Evolutionary conservation across 2,797 vertebrate genomes (phyloP), one percentile per base, ranked within the genome.

Genomic region (Premnoplex brunnescens): DNA sequence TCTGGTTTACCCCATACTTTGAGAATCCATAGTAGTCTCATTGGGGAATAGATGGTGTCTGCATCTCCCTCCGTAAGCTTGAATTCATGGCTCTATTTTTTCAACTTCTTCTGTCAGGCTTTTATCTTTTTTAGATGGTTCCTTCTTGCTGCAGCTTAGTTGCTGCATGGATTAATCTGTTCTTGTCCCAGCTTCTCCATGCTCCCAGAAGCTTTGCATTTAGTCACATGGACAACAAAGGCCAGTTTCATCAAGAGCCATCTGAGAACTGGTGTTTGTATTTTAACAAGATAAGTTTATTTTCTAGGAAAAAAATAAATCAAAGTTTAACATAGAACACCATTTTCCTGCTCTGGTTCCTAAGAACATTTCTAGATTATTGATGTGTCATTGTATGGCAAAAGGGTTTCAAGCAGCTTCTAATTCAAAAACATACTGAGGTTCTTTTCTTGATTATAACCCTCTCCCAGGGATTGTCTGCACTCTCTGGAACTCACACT

Each of bases 351-450:
- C 24, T 89, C 54, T 67, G 28, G 43, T 79, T 95, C 24, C 44
- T 68, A 41, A 85, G 36, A 63, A 18, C 3, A 10, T 7, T 78
- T 72, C 49, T 27, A 52, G 28, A 21, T 3, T 71, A 24, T n/a
- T 43, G n/a, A 43, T 34, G 7, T 14, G 5, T 8, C 0, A 0
- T 41, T 62, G 7, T 54, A 26, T 76, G 36, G 10, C 9, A 77
- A 71, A 87, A 34, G 43, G 21, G 1, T 26, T 81, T 88, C 27
- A 48, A 71, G 24, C 14, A 85, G 19, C 48, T 71, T 81, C 48
- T 81, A 22, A 19, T 54, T 81, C 26, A 43, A 60, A 91, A 63
- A 9, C 6, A 28, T 43, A 19, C 18, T 32, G 37, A 67, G 14
- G 9, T 43, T 51, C 18, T 88, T 78, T 81, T 54, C n/a, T 49